Evolutionary conservation across 2,888 invertebrate species (phyloP).

Genomic region (Hylaea fasciaria): DNA sequence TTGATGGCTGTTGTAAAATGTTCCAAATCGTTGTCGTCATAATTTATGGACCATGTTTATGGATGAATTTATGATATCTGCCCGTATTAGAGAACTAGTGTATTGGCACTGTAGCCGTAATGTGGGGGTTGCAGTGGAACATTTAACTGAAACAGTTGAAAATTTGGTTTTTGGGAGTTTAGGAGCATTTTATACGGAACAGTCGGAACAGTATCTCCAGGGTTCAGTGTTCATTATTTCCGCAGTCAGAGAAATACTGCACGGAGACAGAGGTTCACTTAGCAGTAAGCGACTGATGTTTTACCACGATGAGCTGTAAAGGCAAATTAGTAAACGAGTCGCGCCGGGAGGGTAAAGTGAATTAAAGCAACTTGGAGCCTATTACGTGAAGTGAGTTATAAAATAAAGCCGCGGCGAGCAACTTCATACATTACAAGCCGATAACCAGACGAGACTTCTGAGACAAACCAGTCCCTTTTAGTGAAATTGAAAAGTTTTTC

Average conservation of each 20-base stretch:
- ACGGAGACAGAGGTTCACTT: slow-evolving; percentile 9
- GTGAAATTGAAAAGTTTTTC: slow-evolving; percentile 86
- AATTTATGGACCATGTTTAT: slow-evolving; percentile 84
- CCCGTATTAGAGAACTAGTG: slow-evolving; percentile 46
- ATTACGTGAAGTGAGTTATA: slow-evolving; percentile 84
- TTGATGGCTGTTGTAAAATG: slow-evolving; percentile 83
- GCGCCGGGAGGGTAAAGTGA: slow-evolving; percentile 65
- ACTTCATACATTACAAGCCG: slow-evolving; percentile 85
- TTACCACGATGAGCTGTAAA: slow-evolving; percentile 49
- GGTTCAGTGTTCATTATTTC: not conserved
- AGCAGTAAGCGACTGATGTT: slow-evolving; percentile 40
- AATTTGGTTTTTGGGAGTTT: not conserved
- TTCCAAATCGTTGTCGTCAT: slow-evolving; percentile 82
- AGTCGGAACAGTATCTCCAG: not conserved
- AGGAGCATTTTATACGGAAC: not conserved
- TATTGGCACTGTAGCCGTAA: slow-evolving; percentile 40
- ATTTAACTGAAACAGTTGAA: not conserved
- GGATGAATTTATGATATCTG: slow-evolving; percentile 76
- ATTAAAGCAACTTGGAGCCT: slow-evolving; percentile 77
- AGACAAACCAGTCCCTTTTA: slow-evolving; percentile 86
- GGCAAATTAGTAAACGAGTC: slow-evolving; percentile 66
- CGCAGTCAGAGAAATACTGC: not conserved
- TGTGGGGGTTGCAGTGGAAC: not conserved
- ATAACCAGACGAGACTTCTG: slow-evolving; percentile 85
- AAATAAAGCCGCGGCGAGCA: slow-evolving; percentile 80